phyloP scores from a whole-genome alignment of 2,888 invertebrate species.

The Trichopria drosophilae region DNA sequence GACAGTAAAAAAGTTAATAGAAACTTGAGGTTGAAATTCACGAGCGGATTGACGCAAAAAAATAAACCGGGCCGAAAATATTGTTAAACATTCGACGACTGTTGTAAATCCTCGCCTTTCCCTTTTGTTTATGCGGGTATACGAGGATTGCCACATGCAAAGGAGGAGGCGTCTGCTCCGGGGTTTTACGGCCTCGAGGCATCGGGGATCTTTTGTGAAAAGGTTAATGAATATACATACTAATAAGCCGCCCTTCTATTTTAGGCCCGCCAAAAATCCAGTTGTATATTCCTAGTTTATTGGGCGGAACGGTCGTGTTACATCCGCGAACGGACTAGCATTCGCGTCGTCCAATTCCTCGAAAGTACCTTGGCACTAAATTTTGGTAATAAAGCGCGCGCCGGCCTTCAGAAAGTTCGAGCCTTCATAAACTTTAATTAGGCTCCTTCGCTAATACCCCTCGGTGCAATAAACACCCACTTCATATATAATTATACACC shows the following conservation, averaged over 20 bases:
- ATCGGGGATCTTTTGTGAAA: too few species aligned
- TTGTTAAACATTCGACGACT: too few species aligned
- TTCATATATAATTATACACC: constrained; percentile 3
- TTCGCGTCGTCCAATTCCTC: constrained; percentile 10
- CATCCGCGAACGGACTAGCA: too few species aligned
- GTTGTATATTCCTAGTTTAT: constrained; percentile 20
- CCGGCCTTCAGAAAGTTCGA: constrained; percentile 18
- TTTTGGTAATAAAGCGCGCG: constrained; percentile 19
- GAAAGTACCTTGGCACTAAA: constrained; percentile 11
- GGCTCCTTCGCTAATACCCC: constrained; percentile 18
- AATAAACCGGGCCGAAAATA: too few species aligned
- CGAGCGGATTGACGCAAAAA: too few species aligned
- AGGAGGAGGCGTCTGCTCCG: too few species aligned
- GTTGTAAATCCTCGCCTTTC: too few species aligned
- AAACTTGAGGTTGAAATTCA: too few species aligned
- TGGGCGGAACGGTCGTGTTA: constrained; percentile 17
- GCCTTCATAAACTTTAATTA: constrained; percentile 28
- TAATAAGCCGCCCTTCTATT: constrained; percentile 22
- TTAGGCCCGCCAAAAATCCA: constrained; percentile 16
- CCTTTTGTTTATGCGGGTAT: too few species aligned
- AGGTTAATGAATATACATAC: constrained; percentile 27
- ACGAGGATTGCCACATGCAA: too few species aligned
- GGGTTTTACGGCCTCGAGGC: too few species aligned
- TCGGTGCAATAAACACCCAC: constrained; percentile 17
- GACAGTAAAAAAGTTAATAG: too few species aligned